Percentiles rank a stretch among this genome's conserved stretches.
Evolutionary conservation across 2,888 invertebrate genomes (phyloP).

Genomic region (Heliconius ethilla): DNA sequence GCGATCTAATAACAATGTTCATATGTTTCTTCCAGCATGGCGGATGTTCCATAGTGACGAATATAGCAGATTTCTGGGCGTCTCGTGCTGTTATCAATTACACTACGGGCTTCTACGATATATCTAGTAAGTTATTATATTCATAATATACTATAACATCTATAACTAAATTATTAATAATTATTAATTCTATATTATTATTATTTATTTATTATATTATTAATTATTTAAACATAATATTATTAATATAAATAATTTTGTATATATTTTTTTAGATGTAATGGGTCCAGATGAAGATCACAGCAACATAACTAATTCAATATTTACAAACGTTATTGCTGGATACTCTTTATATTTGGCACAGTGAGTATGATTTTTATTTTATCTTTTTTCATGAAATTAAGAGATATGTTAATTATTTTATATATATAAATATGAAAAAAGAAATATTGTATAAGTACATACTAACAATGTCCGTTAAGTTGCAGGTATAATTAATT

Average conservation of each 20-base stretch:
- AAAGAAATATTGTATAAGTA: not conserved
- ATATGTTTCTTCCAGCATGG: conserved; percentile 66
- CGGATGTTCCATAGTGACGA: conserved; percentile 80
- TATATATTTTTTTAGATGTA: conserved; percentile 64
- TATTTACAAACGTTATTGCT: conserved; percentile 82
- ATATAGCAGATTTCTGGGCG: conserved; percentile 83
- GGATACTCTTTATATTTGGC: conserved; percentile 82
- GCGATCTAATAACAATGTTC: no score
- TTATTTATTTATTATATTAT: no score
- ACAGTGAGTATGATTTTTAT: conserved; percentile 63
- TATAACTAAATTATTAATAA: no score
- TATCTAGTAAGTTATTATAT: conserved; percentile 66
- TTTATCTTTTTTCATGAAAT: not conserved
- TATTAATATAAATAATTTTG: no score
- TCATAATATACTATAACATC: not conserved
- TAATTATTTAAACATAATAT: no score
- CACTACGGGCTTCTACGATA: conserved; percentile 73
- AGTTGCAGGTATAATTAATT: not conserved
- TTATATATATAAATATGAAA: not conserved
- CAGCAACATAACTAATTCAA: conserved; percentile 80
- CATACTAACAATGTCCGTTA: not conserved
- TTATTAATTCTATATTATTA: no score
- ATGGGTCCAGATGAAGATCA: conserved; percentile 86
- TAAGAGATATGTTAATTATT: no score
- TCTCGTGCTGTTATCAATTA: conserved; percentile 79